Evolutionary conservation across 2,113 vertebrate genomes (phyloP).

Genomic region (Salvelinus namaycush): DNA sequence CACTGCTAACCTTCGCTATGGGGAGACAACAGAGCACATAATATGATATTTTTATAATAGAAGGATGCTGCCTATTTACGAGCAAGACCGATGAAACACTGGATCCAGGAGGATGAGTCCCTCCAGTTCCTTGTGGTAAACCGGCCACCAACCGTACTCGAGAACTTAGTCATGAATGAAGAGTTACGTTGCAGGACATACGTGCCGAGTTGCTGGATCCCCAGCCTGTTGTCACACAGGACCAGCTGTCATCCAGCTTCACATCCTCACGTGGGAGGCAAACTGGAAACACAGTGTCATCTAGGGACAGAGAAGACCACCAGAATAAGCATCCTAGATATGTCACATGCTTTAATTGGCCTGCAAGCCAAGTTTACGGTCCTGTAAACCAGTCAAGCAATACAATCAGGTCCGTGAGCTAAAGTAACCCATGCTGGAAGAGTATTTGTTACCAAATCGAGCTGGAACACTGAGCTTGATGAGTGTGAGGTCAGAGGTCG

Average conservation of each 20-base stretch:
- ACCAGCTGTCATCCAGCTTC: conserved; percentile 53
- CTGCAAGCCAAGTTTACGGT: too few relatives aligned
- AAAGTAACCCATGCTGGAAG: too few relatives aligned
- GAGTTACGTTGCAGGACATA: background rate
- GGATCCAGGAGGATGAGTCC: too few relatives aligned
- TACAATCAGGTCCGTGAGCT: too few relatives aligned
- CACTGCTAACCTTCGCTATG: conserved; percentile 32
- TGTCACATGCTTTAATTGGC: too few relatives aligned
- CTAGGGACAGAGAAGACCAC: conserved; percentile 44
- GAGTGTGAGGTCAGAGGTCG: conserved; percentile 55
- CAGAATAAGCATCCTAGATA: background rate
- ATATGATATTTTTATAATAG: too few relatives aligned
- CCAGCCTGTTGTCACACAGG: conserved; percentile 70
- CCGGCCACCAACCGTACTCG: too few relatives aligned
- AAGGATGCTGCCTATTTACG: too few relatives aligned
- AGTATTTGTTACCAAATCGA: conserved; percentile 48
- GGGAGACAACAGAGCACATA: background rate
- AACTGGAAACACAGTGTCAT: conserved; percentile 43
- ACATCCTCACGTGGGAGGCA: conserved; percentile 65
- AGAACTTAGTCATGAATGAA: too few relatives aligned
- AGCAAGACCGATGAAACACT: too few relatives aligned
- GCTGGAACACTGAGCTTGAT: conserved; percentile 52
- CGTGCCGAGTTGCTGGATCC: conserved; percentile 33
- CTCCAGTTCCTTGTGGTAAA: too few relatives aligned
- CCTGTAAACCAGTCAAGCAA: too few relatives aligned